Base-by-base conservation (phyloP, 2,888 invertebrate genomes). In the Patella depressa region DNA sequence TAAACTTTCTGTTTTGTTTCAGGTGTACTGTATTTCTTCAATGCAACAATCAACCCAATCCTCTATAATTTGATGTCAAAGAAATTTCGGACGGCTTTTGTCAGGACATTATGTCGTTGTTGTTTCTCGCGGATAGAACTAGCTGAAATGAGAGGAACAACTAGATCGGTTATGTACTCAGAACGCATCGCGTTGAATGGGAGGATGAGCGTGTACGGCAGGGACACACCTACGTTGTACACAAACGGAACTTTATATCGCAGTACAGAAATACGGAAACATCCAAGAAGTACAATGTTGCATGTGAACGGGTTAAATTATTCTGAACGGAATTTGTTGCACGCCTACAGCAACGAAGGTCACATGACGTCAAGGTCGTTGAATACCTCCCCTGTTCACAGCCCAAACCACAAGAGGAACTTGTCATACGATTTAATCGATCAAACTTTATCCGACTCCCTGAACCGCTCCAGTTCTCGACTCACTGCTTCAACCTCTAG, bases 51-150 rank as follows among this genome's bases (percentile, higher is more conserved):
- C 89, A 98, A 98, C 92, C 98, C 98, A 0, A 94, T 98, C 83
- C 94, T 98, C 57, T 98, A 98, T 92, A 96, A 98, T 92, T 95
- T 97, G 75, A 96, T 98, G 96, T 97, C 97, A 14, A 95, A 96
- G 91, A 97, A 97, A 91, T 98, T 98, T 91, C 94, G 97, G 53
- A 95, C 95, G 84, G 98, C 98, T 73, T 97, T 98, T 92, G 96
- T 96, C 95, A 97, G 91, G 73, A 92, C 92, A 4, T 83, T 92
- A 54, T 90, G 90, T 77, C 83, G 89, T 53, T 87, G 89, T 74
- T 87, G 86, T 79, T 77, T 73, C 72, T 55, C 84, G 65, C 78
- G 82, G 11, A 84, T 86, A 45, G 82, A 83, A 53, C 79, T 87
- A 17, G 84, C 86, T 53, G 76, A 71, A 55, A 76, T 81, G 78